phyloP scores from a whole-genome alignment of 2,888 invertebrate species.

The Hyposoter didymator region DNA sequence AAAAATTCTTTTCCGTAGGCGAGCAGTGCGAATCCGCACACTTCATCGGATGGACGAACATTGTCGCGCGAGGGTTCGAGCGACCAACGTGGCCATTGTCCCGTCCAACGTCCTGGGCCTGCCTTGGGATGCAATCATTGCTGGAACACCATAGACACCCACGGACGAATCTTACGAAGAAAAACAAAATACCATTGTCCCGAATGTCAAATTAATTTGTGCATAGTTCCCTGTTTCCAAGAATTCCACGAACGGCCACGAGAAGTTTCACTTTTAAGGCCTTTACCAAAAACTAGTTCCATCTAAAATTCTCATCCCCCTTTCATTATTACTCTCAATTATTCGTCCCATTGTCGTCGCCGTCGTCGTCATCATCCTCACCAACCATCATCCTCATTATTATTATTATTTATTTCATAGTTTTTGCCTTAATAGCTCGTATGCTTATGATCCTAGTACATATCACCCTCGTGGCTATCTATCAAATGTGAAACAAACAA shows the following conservation, averaged over 20 bases:
- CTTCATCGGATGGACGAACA: constrained; percentile 51
- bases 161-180: constrained; percentile 92
- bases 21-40: constrained; percentile 41
- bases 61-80: constrained; percentile 72
- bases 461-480: constrained; percentile 55
- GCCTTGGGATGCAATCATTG: constrained; percentile 95
- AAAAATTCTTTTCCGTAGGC: constrained; percentile 12
- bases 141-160: constrained; percentile 95
- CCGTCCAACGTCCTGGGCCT: constrained; percentile 92
- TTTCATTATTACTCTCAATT: background rate
- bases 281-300: constrained; percentile 80
- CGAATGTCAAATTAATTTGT: constrained; percentile 94
- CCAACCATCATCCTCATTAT: background rate
- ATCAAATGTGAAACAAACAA: constrained; percentile 20
- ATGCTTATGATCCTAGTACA: constrained; percentile 52
- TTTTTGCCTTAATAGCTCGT: constrained; percentile 45
- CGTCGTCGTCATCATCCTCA: background rate
- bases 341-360: background rate
- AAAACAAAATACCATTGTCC: constrained; percentile 97
- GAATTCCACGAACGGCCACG: constrained; percentile 90
- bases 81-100: constrained; percentile 90
- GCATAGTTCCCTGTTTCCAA: constrained; percentile 96
- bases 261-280: constrained; percentile 74
- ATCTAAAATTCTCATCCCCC: constrained; percentile 71
- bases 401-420: constrained; percentile 61